Conservation (phyloP, 2,797 vertebrate genomes). For the Rhabdophis nuchalis region DNA sequence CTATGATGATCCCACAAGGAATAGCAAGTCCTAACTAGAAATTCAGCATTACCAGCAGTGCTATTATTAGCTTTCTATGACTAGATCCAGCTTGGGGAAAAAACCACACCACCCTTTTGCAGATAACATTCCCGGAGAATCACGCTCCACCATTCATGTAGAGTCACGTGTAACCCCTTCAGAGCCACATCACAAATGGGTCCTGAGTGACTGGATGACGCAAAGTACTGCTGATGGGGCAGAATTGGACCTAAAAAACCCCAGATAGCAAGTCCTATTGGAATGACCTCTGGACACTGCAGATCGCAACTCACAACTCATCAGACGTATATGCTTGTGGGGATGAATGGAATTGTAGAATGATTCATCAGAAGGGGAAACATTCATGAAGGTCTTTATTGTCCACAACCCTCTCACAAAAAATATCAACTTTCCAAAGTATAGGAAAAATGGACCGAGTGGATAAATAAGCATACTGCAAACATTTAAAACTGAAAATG, state of each 20-base stretch:
- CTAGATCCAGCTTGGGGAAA: neutral
- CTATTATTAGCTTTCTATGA: neutral
- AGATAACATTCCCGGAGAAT: neutral
- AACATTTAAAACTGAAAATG: neutral
- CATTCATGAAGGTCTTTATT: neutral
- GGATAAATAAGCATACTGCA: neutral
- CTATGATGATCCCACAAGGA: neutral
- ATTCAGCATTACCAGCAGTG: neutral
- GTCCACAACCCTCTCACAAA: neutral
- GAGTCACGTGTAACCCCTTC: neutral
- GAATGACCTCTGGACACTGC: neutral
- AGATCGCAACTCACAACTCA: neutral
- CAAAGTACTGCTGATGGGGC: neutral
- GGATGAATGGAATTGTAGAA: neutral
- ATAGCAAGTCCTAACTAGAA: neutral
- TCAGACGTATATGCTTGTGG: neutral
- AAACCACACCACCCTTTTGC: neutral
- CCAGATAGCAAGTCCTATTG: neutral
- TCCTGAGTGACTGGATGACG: neutral
- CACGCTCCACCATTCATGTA: neutral
- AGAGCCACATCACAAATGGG: neutral
- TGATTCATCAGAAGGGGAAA: neutral
- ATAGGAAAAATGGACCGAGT: neutral
- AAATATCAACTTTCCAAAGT: neutral
- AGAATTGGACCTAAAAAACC: neutral